Base-by-base conservation (phyloP, 2,888 invertebrate species). In the Anthoptus insignis region DNA sequence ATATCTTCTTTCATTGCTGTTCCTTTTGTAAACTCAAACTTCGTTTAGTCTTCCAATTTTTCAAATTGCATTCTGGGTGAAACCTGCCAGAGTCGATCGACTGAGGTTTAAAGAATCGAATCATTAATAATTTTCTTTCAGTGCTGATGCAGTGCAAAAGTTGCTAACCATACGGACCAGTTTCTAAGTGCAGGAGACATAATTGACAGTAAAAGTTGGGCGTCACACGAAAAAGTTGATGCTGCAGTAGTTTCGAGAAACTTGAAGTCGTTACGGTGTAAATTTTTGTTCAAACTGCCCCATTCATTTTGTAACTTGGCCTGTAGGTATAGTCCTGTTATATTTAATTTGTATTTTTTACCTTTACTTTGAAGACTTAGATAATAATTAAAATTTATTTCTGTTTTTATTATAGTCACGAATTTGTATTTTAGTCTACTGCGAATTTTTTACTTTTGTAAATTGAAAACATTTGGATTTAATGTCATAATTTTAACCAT, bases 151-250 rank as follows among this genome's bases (percentile, higher is more conserved):
- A 57, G 39, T 64, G 27, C 27, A 52, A 65, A 59, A 63, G 45
- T 60, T 67, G 67, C 66, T 72, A 71, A 68, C 66, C 67, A 69
- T 68, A 58, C 65, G 60, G 50, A 59, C 24, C 11, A 37, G 39
- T 70, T 49, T 66, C 71, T 50, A 64, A 53, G 57, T 59, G 66
- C 57, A 53, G 50, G 59, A 65, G 69, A 70, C 71, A 69, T 80
- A 78, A 80, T 80, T 80, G 80, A 75, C 78, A 76, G 75, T 70
- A 68, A 73, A 80, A 80, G 74, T 80, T 77, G 68, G 73, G 66
- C 76, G 71, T 74, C 73, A 76, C 72, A 47, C 21, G 34, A 34
- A 59, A 22, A 14, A 22, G 66, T 53, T 13, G 54, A 54, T 39
- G 39, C 24, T 22, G 32, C 24, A 19, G 3, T 42, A 56, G 42